Percentiles rank a stretch among this genome's conserved stretches.
phyloP scores from a whole-genome alignment of 2,797 vertebrate genomes.

The Sus cebifrons region DNA sequence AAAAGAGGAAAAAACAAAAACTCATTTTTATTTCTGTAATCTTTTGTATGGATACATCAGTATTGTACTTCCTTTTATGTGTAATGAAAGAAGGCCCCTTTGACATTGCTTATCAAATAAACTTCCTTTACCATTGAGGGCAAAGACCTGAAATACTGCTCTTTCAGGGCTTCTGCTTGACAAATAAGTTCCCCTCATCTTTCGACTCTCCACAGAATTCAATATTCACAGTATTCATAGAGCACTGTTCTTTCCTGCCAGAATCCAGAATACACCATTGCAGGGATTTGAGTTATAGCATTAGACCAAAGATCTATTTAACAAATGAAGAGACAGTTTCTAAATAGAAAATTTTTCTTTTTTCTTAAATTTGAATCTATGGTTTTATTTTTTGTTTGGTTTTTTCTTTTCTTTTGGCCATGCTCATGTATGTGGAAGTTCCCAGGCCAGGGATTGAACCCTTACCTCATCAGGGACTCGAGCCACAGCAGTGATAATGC shows the following conservation, averaged over 20 bases:
- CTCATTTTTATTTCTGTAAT: slow-evolving; percentile 37
- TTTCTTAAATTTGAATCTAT: slow-evolving; percentile 20
- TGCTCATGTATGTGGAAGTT: no score
- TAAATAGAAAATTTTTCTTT: background rate
- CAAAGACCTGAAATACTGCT: slow-evolving; percentile 61
- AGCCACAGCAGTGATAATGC: no score
- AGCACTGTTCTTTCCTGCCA: background rate
- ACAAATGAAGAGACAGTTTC: background rate
- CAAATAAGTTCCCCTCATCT: slow-evolving; percentile 51
- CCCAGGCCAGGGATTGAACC: no score
- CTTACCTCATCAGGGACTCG: no score
- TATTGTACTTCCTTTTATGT: slow-evolving; percentile 50
- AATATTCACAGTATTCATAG: slow-evolving; percentile 33
- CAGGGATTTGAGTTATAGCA: background rate
- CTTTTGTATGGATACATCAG: slow-evolving; percentile 40
- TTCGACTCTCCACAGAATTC: slow-evolving; percentile 2
- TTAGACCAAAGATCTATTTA: slow-evolving; percentile 55
- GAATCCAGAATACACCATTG: slow-evolving; percentile 30
- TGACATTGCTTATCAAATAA: slow-evolving; percentile 56
- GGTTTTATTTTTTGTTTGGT: background rate
- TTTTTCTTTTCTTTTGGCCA: no score
- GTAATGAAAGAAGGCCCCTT: slow-evolving; percentile 39
- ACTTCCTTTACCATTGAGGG: slow-evolving; percentile 24
- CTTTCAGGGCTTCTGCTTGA: slow-evolving; percentile 68
- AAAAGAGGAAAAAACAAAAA: slow-evolving; percentile 22